Evolutionary conservation across 2,888 invertebrate genomes (phyloP).

Genomic region (Mayetiola destructor): DNA sequence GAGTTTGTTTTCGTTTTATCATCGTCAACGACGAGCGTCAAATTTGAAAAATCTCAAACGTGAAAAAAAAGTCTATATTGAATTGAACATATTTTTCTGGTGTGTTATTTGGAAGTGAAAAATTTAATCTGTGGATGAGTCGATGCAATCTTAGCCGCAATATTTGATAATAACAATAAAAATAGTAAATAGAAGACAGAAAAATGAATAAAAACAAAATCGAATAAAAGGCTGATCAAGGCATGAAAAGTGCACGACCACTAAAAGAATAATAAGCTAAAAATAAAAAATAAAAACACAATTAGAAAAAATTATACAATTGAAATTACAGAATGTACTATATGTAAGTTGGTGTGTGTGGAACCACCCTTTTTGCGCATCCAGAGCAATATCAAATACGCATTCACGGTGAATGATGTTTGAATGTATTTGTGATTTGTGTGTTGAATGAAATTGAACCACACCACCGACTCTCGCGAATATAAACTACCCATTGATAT

Average conservation of each 20-base stretch:
- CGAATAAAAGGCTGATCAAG: not conserved
- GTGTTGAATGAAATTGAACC: not conserved
- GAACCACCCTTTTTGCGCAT: conserved; percentile 14
- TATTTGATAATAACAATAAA: too few relatives aligned
- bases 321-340: not conserved
- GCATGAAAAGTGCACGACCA: not conserved
- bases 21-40: too few relatives aligned
- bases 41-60: too few relatives aligned
- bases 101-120: too few relatives aligned
- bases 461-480: not conserved
- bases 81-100: too few relatives aligned
- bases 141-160: too few relatives aligned
- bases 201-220: not conserved
- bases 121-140: too few relatives aligned
- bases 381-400: not conserved
- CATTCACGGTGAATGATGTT: not conserved
- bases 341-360: conserved; percentile 6
- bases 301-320: not conserved
- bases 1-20: too few relatives aligned
- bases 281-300: not conserved
- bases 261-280: not conserved
- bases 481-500: not conserved
- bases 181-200: not conserved
- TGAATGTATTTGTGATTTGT: not conserved
- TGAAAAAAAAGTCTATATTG: too few relatives aligned